Base-by-base conservation (phyloP, 2,888 invertebrate species). In the Coelopa pilipes region DNA sequence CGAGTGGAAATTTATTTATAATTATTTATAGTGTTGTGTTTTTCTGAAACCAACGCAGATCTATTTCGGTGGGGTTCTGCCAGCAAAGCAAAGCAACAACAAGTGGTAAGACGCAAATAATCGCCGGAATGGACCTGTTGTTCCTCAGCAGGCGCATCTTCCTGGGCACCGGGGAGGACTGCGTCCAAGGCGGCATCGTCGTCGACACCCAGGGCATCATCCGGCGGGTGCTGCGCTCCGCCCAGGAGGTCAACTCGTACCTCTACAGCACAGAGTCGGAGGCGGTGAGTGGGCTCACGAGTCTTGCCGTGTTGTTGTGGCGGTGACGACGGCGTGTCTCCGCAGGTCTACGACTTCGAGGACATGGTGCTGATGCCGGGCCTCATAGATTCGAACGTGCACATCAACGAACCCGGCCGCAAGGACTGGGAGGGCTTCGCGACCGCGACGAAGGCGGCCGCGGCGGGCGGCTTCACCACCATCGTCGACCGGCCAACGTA, bases 401-500 rank as follows among this genome's bases (percentile, higher is more conserved):
- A 93, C 78, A 90, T 93, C 1, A 93, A 93, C 80, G 93, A 93
- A 82, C 93, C 93, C 1, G 93, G 93, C 0, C 88, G 93, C 57
- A 91, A 90, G 0, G 90, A 92, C 45, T 92, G 92, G 92, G 93
- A 93, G 86, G 93, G 92, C 19, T 93, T 92, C 85, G 88, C 88
- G 57, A 90, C 91, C 1, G 93, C 92, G n/a, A 93, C 93, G 1
- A 89, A 88, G 81, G 92, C 93, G 4, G 93, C 93, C 0, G 92
- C 93, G 0, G 92, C 91, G 2, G 93, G 93, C 5, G 93, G 93
- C 49, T 90, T 92, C 73, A 93, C 93, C 4, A 92, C 92, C 67
- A 91, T 93, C 62, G 90, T 92, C 46, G 93, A 93, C 82, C 92
- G 93, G 90, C 93, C 93, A 17, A 85, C 93, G 93, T 93, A 79